Conservation (phyloP, 64 coral and sea anemone genomes). For the Stichodactyla helianthus region DNA sequence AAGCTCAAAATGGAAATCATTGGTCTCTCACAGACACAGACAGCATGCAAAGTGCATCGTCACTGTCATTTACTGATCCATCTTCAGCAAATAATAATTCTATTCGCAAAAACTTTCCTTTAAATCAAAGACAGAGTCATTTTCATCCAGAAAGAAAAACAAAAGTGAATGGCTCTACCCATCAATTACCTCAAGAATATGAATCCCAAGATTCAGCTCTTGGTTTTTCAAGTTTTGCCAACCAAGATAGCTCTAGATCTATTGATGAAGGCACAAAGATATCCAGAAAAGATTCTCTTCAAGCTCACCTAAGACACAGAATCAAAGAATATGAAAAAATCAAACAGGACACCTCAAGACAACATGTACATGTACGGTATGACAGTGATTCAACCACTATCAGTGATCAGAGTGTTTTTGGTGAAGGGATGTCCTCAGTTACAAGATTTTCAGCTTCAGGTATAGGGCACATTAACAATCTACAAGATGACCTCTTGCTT, state of each 20-base stretch:
- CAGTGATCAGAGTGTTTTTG: slow-evolving; percentile 74
- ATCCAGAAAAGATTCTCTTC: slow-evolving; percentile 70
- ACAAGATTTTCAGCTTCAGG: slow-evolving; percentile 11
- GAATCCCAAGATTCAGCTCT: neutral
- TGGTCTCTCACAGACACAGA: slow-evolving; percentile 59
- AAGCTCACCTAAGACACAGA: slow-evolving; percentile 70
- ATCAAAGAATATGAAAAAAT: slow-evolving; percentile 56
- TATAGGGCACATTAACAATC: slow-evolving; percentile 51
- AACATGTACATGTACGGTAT: slow-evolving; percentile 28
- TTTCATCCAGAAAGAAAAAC: neutral
- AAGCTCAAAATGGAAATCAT: neutral
- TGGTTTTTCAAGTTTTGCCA: slow-evolving; percentile 29
- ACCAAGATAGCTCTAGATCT: slow-evolving; percentile 78
- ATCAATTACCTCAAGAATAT: neutral
- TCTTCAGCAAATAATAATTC: slow-evolving; percentile 25
- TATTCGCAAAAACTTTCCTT: neutral
- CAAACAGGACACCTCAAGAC: slow-evolving; percentile 1
- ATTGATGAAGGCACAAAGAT: slow-evolving; percentile 49
- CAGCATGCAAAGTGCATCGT: slow-evolving; percentile 70
- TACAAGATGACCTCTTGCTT: slow-evolving; percentile 82
- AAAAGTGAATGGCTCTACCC: neutral
- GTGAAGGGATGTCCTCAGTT: slow-evolving; percentile 34
- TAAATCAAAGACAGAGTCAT: slow-evolving; percentile 9
- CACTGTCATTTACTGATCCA: slow-evolving; percentile 66
- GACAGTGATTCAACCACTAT: slow-evolving; percentile 90